Evolutionary conservation across 2,888 invertebrate genomes (phyloP).

Genomic region (Plutella xylostella): DNA sequence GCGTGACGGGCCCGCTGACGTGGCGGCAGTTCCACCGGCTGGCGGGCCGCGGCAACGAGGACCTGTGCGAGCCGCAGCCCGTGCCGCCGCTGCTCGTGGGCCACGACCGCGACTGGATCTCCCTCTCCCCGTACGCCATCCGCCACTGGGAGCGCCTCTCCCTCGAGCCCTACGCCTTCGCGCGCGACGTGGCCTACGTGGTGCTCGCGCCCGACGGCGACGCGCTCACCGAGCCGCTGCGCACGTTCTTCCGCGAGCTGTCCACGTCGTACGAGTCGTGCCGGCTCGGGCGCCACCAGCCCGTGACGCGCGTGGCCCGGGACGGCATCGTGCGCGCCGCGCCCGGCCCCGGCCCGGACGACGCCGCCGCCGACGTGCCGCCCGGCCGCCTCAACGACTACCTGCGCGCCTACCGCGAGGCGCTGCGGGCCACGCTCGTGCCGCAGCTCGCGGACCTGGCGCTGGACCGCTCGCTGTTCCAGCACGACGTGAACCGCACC

Average conservation of each 20-base stretch:
- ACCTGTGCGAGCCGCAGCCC: conserved; percentile 97
- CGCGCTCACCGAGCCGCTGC: conserved; percentile 80
- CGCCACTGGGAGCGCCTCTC: conserved; percentile 97
- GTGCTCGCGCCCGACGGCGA: conserved; percentile 95
- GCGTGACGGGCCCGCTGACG: conserved; percentile 96
- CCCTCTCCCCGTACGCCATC: conserved; percentile 93
- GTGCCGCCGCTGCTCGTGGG: conserved; percentile 95
- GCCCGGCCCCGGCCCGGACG: conserved; percentile 75
- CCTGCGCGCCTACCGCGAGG: conserved; percentile 84
- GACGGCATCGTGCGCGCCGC: conserved; percentile 90
- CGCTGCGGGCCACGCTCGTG: conserved; percentile 41
- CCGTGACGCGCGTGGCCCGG: conserved; percentile 83
- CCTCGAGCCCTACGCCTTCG: conserved; percentile 96
- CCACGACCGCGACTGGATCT: conserved; percentile 95
- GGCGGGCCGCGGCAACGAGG: conserved; percentile 93
- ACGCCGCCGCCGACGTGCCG: conserved; percentile 89
- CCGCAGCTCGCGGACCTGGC: conserved; percentile 46
- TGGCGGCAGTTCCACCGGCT: conserved; percentile 98
- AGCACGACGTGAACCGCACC: conserved; percentile 23
- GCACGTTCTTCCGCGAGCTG: conserved; percentile 91
- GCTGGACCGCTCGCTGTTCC: conserved; percentile 42
- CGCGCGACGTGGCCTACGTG: conserved; percentile 94
- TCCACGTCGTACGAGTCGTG: conserved; percentile 96
- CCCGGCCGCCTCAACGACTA: conserved; percentile 85
- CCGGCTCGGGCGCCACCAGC: conserved; percentile 92